Evolutionary conservation across 2,888 invertebrate genomes (phyloP).

Genomic region (Stramonita haemastoma): DNA sequence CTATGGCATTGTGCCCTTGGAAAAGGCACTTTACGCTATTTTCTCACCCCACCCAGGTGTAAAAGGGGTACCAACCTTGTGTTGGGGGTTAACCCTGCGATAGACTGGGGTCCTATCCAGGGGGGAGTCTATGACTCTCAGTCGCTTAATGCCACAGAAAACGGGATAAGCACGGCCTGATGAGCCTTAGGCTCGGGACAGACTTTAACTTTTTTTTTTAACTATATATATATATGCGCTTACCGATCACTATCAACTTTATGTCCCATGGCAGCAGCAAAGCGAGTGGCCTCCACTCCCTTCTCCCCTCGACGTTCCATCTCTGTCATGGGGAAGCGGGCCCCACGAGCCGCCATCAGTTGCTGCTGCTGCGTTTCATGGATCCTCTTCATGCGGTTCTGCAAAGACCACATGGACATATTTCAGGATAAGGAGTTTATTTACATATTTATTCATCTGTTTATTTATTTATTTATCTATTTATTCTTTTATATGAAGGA

Average conservation of each 20-base stretch:
- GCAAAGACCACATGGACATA: not conserved
- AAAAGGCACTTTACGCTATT: too few species aligned
- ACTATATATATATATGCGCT: not conserved
- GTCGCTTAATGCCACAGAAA: too few species aligned
- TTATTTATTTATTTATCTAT: not conserved
- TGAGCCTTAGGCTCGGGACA: too few species aligned
- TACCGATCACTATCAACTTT: conserved; percentile 40
- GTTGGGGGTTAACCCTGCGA: too few species aligned
- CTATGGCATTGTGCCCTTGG: too few species aligned
- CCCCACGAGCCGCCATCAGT: conserved; percentile 30
- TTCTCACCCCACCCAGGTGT: too few species aligned
- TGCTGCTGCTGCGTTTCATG: conserved; percentile 45
- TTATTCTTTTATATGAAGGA: not conserved
- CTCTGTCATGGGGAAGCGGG: conserved; percentile 30
- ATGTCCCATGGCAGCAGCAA: conserved; percentile 31
- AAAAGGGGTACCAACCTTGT: too few species aligned
- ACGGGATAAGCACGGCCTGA: too few species aligned
- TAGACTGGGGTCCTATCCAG: too few species aligned
- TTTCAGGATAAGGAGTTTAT: not conserved
- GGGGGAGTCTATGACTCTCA: too few species aligned
- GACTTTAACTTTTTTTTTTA: too few species aligned
- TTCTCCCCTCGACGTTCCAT: conserved; percentile 31
- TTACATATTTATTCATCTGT: not conserved
- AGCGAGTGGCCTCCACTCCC: not conserved
- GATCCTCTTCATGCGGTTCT: conserved; percentile 45